Conservation (phyloP, 2,797 vertebrate species). For the Novumbra hubbsi region DNA sequence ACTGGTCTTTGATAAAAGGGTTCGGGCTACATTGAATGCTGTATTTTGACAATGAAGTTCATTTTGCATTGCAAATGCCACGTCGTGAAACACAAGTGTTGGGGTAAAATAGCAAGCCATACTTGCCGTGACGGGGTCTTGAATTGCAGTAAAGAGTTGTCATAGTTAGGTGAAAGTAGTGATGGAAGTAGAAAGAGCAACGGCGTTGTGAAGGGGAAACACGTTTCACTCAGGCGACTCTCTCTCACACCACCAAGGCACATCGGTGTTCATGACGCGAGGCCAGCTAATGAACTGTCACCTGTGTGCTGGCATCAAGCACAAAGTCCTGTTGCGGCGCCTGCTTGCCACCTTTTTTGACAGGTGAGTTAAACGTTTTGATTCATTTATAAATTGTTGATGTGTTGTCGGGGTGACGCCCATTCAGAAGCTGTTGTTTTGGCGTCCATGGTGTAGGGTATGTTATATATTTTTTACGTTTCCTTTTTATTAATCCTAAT, state of each 20-base stretch:
- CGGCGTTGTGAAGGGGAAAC: background rate
- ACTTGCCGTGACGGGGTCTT: background rate
- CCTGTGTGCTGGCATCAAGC: conserved; percentile 95
- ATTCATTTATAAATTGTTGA: background rate
- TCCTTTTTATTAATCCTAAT: no score
- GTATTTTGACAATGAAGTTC: background rate
- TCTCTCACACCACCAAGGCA: conserved; percentile 72
- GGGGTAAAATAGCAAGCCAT: background rate
- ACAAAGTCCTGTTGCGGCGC: conserved; percentile 93
- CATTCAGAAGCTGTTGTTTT: background rate
- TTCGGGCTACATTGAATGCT: background rate
- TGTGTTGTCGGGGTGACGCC: background rate
- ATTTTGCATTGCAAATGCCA: background rate
- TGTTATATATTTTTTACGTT: background rate
- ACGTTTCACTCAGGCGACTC: background rate
- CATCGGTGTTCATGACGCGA: conserved; percentile 95
- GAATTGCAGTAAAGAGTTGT: background rate
- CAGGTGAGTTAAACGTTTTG: conserved; percentile 71
- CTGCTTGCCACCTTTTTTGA: conserved; percentile 98
- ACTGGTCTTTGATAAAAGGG: background rate
- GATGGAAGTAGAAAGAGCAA: background rate
- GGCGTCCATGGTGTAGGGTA: background rate
- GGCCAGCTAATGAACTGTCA: conserved; percentile 99
- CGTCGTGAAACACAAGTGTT: background rate
- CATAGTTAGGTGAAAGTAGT: background rate